Evolutionary conservation across 1,140 invertebrate genomes (phyloP).

Genomic region (Euwallacea similis): DNA sequence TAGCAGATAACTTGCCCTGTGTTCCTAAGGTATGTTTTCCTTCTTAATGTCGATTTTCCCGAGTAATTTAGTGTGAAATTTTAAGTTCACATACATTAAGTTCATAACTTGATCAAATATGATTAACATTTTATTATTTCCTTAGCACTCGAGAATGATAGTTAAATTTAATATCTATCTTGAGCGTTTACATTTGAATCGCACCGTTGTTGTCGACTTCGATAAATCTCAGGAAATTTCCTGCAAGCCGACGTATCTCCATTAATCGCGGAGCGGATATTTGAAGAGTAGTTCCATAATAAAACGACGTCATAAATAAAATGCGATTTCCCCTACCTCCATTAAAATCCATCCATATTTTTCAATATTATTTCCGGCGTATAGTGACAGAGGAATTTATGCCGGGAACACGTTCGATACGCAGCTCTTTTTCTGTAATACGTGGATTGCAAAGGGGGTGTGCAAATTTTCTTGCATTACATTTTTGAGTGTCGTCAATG

Average conservation of each 20-base stretch:
- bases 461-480: too few relatives aligned
- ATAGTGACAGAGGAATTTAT: slow-evolving; percentile 32
- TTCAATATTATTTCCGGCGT: slow-evolving; percentile 26
- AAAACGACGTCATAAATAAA: slow-evolving; percentile 22
- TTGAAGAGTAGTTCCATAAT: slow-evolving; percentile 14
- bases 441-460: too few relatives aligned
- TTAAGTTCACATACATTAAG: too few relatives aligned
- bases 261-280: slow-evolving; percentile 5
- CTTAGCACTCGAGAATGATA: too few relatives aligned
- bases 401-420: slow-evolving; percentile 9
- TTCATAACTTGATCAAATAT: too few relatives aligned
- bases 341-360: slow-evolving; percentile 34
- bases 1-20: slow-evolving; percentile 7
- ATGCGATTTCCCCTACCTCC: slow-evolving; percentile 4
- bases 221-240: slow-evolving; percentile 14
- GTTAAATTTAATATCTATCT: too few relatives aligned
- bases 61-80: not conserved
- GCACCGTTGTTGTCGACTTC: not conserved
- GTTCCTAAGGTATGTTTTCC: not conserved
- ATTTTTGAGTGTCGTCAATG: too few relatives aligned
- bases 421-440: too few relatives aligned
- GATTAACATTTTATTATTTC: too few relatives aligned
- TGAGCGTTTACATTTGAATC: too few relatives aligned
- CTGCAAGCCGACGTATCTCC: slow-evolving; percentile 8
- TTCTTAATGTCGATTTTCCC: not conserved